Base-by-base conservation (phyloP, 1,140 invertebrate species). In the Zaprionus ornatus region DNA sequence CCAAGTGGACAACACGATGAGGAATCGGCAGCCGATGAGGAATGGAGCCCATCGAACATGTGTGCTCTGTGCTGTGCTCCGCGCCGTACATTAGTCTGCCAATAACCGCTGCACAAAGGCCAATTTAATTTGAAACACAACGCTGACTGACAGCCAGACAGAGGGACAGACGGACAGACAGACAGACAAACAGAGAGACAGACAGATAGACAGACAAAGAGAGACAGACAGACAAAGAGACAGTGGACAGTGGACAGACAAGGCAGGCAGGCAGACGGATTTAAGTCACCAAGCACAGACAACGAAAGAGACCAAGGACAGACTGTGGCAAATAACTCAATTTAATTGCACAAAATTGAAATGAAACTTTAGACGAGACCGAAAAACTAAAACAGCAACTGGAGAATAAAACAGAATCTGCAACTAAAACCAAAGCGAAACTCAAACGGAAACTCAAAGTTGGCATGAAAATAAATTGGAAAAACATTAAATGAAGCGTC, bases 61-160 rank as follows among this genome's bases (percentile, higher is more conserved):
- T 74, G 25, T 67, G 66, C 27, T 29, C 27, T 9, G 27, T 29
- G 25, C 25, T 7, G 6, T 27, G 27, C 29, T 32, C 29, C 29
- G 29, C 80, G 84, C 77, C 80, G 74, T 78, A 79, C 84, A 90
- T 77, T 86, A 87, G 75, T 62, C 69, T 73, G 68, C 66, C 82
- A 69, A 77, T 72, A 76, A 74, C 66, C 70, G 65, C 71, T 68
- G 73, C 65, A 88, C 81, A 85, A 88, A 90, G 81, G 82, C 85
- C 86, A 88, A 88, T 88, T 88, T 82, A 90, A 90, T 90, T 90
- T 85, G 57, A 90, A 78, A 72, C 85, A 77, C 71, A 76, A 45
- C 65, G 45, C 37, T 65, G 62, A 66, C 61, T 54, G 54, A 63
- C 67, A 54, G 68, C 9, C 67, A 40, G 63, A 66, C 56, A 19